Conservation (phyloP, 2,113 vertebrate species). For the Xiphophorus maculatus region DNA sequence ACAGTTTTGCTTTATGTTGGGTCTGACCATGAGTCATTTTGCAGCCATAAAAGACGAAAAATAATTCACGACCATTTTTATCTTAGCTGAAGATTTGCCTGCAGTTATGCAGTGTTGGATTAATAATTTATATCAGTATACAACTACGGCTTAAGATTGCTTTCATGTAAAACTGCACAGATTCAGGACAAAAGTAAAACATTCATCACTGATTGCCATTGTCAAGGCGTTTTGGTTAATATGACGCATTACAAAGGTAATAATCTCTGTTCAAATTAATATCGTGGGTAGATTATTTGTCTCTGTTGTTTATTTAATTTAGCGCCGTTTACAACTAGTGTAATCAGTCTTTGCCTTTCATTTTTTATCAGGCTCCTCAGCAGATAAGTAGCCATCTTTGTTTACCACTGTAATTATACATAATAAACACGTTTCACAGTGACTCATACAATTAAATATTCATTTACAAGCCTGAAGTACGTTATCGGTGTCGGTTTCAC, state of each 20-base stretch:
- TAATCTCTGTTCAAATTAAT: conserved; percentile 2
- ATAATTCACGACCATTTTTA: background rate
- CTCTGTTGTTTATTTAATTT: conserved; percentile 15
- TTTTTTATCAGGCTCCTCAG: background rate
- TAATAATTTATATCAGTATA: background rate
- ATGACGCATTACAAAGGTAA: background rate
- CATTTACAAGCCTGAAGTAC: background rate
- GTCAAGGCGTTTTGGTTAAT: too few relatives aligned
- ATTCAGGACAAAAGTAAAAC: background rate
- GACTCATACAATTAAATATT: conserved; percentile 20
- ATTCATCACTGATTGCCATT: background rate
- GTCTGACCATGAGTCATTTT: background rate
- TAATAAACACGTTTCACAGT: conserved; percentile 19
- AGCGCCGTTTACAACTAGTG: background rate
- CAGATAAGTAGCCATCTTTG: conserved; percentile 8
- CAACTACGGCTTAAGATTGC: background rate
- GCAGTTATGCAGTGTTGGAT: background rate
- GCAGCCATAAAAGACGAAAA: background rate
- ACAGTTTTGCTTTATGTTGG: background rate
- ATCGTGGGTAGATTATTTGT: background rate
- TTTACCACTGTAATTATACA: conserved; percentile 30
- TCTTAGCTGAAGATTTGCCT: background rate
- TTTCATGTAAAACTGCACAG: background rate
- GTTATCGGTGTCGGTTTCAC: background rate
- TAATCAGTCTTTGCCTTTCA: conserved; percentile 14